phyloP scores from a whole-genome alignment of 2,797 vertebrate species.

The Micropoecilia bifurca region DNA sequence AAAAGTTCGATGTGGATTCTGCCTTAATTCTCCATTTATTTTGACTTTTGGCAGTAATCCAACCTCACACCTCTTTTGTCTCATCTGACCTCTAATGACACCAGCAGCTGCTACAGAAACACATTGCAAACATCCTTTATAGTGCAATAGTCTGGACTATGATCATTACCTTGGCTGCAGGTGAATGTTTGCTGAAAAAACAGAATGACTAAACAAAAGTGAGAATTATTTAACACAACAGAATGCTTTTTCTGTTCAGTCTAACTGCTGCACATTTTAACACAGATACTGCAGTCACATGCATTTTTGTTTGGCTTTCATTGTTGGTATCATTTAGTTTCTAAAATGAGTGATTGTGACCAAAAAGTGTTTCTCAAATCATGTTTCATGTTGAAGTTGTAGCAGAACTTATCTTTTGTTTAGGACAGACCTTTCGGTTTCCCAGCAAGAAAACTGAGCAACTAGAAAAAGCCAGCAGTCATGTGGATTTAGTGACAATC shows the following conservation, averaged over 20 bases:
- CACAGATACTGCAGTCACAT: neutral
- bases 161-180: neutral
- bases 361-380: neutral
- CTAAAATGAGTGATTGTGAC: neutral
- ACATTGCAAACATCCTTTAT: slow-evolving; percentile 6
- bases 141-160: slow-evolving; percentile 12
- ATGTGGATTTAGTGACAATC: neutral
- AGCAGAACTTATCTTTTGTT: neutral
- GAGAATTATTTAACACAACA: neutral
- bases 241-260: neutral
- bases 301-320: neutral
- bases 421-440: neutral
- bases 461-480: neutral
- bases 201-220: neutral
- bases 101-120: slow-evolving; percentile 19
- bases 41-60: neutral
- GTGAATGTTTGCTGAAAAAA: neutral
- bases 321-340: neutral
- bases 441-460: neutral
- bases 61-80: slow-evolving; percentile 40
- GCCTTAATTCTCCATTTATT: neutral
- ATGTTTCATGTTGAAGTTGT: neutral
- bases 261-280: neutral
- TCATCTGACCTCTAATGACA: slow-evolving; percentile 30
- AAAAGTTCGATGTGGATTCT: neutral